phyloP scores from a whole-genome alignment of 2,113 vertebrate genomes.

The Myxocyprinus asiaticus region DNA sequence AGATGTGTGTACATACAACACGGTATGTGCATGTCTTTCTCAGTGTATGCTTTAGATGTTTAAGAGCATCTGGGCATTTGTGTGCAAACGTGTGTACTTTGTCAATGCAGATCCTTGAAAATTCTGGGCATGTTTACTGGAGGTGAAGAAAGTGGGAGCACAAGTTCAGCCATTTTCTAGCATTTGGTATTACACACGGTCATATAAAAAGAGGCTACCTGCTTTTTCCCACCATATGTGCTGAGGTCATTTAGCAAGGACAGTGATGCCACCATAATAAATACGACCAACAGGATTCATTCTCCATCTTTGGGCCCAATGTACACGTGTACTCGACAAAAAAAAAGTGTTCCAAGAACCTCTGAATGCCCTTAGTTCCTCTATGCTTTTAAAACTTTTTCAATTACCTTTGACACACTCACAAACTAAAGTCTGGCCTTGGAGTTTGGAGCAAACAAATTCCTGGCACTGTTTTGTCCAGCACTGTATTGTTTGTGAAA shows the following conservation, averaged over 20 bases:
- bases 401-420: background rate
- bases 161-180: conserved; percentile 40
- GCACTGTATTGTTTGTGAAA: background rate
- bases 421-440: background rate
- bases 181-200: background rate
- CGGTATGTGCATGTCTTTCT: background rate
- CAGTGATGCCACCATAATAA: background rate
- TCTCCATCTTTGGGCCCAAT: background rate
- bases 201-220: conserved; percentile 13
- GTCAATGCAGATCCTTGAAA: conserved; percentile 11
- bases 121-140: background rate
- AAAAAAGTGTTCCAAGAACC: background rate
- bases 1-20: conserved; percentile 58
- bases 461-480: background rate
- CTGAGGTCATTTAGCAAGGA: conserved; percentile 12
- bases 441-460: background rate
- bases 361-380: background rate
- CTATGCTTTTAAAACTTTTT: conserved; percentile 4
- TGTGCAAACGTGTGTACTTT: conserved; percentile 29
- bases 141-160: background rate
- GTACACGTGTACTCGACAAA: background rate
- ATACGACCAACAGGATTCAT: background rate
- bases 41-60: conserved; percentile 6
- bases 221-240: background rate
- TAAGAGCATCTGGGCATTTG: conserved; percentile 31